Conservation (phyloP, 2,113 vertebrate genomes). For the Cololabis saira region DNA sequence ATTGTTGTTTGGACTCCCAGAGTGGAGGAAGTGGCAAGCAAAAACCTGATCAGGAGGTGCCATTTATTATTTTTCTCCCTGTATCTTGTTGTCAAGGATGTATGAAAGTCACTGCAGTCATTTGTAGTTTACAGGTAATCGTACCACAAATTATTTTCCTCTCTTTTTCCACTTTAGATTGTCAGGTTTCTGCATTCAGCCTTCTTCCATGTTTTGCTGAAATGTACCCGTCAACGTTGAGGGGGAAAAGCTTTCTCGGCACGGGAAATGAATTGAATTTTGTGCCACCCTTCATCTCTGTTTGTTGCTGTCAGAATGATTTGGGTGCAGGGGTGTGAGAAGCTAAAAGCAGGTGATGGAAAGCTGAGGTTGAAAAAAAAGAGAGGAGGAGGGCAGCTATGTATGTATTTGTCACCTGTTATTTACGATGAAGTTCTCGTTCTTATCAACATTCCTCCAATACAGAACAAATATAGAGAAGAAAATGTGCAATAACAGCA, state of each 20-base stretch:
- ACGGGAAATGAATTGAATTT: slow-evolving; percentile 10
- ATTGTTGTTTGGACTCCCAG: neutral
- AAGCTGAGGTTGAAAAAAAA: slow-evolving; percentile 9
- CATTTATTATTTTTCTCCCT: neutral
- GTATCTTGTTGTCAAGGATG: neutral
- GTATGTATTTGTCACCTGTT: slow-evolving; percentile 1
- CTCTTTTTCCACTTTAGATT: no score
- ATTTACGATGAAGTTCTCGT: no score
- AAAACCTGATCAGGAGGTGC: no score
- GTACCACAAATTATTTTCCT: neutral
- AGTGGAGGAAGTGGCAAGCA: neutral
- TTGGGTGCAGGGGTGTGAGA: slow-evolving; percentile 10
- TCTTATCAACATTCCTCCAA: no score
- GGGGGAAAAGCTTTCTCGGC: neutral
- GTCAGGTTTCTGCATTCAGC: no score
- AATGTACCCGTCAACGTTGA: neutral
- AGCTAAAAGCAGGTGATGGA: slow-evolving; percentile 24
- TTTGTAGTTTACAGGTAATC: neutral
- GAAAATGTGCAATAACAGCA: no score
- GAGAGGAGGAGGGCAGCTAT: neutral
- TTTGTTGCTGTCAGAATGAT: slow-evolving; percentile 35
- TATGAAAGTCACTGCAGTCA: neutral
- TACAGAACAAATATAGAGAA: no score
- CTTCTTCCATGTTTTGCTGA: slow-evolving; percentile 2
- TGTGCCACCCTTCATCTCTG: slow-evolving; percentile 4